phyloP scores from a whole-genome alignment of 2,888 invertebrate species.

The Cosmia trapezina region DNA sequence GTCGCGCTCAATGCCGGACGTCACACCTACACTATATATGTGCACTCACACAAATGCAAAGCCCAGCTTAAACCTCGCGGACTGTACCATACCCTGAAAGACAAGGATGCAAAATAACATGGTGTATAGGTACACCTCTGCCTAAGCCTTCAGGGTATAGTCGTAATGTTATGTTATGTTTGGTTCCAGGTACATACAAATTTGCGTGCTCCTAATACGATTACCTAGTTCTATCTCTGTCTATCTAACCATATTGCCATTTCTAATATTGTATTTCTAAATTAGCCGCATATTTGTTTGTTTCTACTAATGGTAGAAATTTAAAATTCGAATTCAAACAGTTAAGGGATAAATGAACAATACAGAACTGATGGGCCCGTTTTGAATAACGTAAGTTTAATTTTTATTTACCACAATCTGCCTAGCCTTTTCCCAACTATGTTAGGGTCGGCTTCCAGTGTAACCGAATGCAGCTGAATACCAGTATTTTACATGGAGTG shows the following conservation, averaged over 20 bases:
- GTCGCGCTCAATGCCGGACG: no score
- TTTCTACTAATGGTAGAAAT: slow-evolving; percentile 71
- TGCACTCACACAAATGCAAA: no score
- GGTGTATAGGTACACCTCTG: neutral
- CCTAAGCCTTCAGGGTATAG: no score
- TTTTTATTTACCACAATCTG: neutral
- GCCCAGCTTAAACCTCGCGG: no score
- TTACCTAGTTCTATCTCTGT: neutral
- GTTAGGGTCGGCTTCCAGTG: no score
- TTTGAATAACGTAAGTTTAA: slow-evolving; percentile 32
- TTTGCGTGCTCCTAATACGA: neutral
- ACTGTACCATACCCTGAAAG: no score
- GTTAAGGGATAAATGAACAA: neutral
- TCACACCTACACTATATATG: no score
- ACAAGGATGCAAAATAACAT: no score
- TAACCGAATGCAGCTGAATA: no score
- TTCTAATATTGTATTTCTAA: slow-evolving; percentile 1
- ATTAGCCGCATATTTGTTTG: slow-evolving; percentile 76
- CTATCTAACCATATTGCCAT: neutral
- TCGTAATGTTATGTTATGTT: neutral
- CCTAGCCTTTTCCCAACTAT: no score
- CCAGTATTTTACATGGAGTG: no score
- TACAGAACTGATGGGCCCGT: neutral
- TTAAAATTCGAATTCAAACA: slow-evolving; percentile 22
- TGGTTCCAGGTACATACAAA: neutral